Percentiles rank a stretch among this genome's conserved stretches.
These are phyloP conservation scores for Drosophila azteca DNA, from an alignment of 1,140 invertebrate genomes.

Conservation along the genomic window DNA sequence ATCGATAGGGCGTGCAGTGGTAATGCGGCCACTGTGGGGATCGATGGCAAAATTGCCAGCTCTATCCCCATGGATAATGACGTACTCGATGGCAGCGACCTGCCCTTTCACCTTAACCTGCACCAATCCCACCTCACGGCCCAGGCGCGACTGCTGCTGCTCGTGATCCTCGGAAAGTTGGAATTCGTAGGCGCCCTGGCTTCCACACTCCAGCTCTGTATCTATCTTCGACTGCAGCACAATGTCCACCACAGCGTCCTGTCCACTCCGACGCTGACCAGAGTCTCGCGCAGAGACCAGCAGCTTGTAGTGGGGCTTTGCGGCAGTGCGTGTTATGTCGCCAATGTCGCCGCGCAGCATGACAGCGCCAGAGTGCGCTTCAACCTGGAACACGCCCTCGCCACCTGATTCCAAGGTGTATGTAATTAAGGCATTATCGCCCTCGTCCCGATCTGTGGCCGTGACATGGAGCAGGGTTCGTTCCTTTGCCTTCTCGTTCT, in stretches of 20 bases:
- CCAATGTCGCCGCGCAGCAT: conserved; percentile 87
- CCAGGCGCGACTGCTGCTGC: conserved; percentile 84
- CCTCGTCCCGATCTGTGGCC: conserved; percentile 92
- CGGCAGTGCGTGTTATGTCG: conserved; percentile 75
- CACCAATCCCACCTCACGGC: conserved; percentile 91
- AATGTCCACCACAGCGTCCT: conserved; percentile 93
- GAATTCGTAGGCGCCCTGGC: conserved; percentile 90
- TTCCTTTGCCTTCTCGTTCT: conserved; percentile 54
- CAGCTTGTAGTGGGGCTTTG: conserved; percentile 89
- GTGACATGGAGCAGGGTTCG: conserved; percentile 87
- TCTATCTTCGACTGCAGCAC: conserved; percentile 89
- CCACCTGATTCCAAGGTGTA: conserved; percentile 91
- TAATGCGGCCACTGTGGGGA: conserved; percentile 90
- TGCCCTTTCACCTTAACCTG: conserved; percentile 85
- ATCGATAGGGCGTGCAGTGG: conserved; percentile 91
- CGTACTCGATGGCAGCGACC: conserved; percentile 85
- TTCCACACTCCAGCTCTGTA: conserved; percentile 88
- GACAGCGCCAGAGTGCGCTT: conserved; percentile 90
- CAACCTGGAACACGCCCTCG: conserved; percentile 90
- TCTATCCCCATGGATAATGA: conserved; percentile 93
- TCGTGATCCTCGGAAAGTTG: conserved; percentile 91
- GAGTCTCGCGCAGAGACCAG: conserved; percentile 91
- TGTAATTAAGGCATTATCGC: conserved; percentile 91
- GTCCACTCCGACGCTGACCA: conserved; percentile 88
- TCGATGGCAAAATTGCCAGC: conserved; percentile 92